Evolutionary conservation across 35 echinoderm and acorn worm species (phyloP), one percentile per base, ranked within the genome.

Genomic region (Ophioderma brevispina): DNA sequence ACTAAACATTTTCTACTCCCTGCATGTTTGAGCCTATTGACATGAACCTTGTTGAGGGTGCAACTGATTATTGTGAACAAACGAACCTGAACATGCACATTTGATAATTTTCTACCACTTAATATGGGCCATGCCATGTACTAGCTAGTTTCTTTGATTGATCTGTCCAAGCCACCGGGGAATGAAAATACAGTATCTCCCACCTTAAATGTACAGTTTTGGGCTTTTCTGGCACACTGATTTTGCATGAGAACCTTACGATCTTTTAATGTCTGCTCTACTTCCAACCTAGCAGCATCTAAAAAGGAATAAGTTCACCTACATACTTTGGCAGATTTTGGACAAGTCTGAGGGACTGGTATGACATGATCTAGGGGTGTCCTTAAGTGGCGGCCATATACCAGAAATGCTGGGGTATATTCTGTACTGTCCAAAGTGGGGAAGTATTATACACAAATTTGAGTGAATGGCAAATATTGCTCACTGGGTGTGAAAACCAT

Each of bases 401-500:
- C 89, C 33, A 90, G 36, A 43, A 90, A 90, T 1, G 59, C 52
- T 30, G 89, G 89, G 36, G 89, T 76, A 76, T 90, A 90, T n/a
- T 70, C 28, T 75, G 59, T 90, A 75, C 79, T 90, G 77, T 90
- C 88, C 31, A 83, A 32, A 34, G 76, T 32, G 88, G 80, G 28
- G 55, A 38, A 1, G 88, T 90, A 31, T 90, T 90, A 34, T 90
- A 76, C 46, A 37, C 88, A 90, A 90, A 90, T 30, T n/a, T 90
- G 88, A 14, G 80, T 81, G 32, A 83, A 90, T 3, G 78, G 56
- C 35, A 90, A 18, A 30, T 82, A 83, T 40, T 83, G 30, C 0
- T 80, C 88, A 90, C 6, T 38, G 35, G 38, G 5, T 84, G 39
- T 90, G 89, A 28, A 18, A 37, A 23, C 28, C 34, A 3, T 83